Conservation (phyloP, 2,888 invertebrate species). For the Thera britannica region DNA sequence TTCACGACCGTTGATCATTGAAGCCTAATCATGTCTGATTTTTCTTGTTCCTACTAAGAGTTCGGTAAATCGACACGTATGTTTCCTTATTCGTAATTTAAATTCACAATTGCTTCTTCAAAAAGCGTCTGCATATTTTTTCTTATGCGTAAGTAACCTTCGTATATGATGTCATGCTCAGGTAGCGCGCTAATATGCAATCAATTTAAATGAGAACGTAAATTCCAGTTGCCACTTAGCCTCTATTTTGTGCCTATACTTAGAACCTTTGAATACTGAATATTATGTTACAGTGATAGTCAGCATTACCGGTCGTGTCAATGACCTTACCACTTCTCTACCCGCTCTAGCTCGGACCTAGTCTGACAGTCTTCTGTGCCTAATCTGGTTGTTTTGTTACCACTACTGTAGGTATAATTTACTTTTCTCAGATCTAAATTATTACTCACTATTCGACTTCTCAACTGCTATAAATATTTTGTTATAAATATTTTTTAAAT, state of each 20-base stretch:
- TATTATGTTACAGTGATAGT: slow-evolving; percentile 9
- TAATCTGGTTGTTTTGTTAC: slow-evolving; percentile 18
- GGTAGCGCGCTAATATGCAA: slow-evolving; percentile 28
- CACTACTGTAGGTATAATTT: background rate
- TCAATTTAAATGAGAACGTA: slow-evolving; percentile 32
- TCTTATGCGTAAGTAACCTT: slow-evolving; percentile 27
- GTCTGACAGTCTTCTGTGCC: slow-evolving; percentile 35
- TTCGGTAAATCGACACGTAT: background rate
- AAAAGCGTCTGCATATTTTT: slow-evolving; percentile 8
- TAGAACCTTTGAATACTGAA: slow-evolving; percentile 6
- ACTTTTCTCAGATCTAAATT: background rate
- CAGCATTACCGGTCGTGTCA: slow-evolving; percentile 44
- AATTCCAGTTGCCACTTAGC: slow-evolving; percentile 31
- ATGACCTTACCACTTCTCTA: slow-evolving; percentile 51
- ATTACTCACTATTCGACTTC: background rate
- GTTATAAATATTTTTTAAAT: too few relatives aligned
- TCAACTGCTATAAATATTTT: background rate
- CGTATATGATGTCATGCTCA: slow-evolving; percentile 31
- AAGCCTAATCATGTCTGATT: slow-evolving; percentile 4
- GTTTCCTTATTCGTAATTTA: background rate
- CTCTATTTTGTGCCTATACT: slow-evolving; percentile 5
- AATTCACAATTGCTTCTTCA: background rate
- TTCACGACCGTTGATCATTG: slow-evolving; percentile 22
- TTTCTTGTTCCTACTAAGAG: slow-evolving; percentile 5
- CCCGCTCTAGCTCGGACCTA: slow-evolving; percentile 36